Evolutionary conservation across 2,888 invertebrate species (phyloP).

Genomic region (Blastobasis adustella): DNA sequence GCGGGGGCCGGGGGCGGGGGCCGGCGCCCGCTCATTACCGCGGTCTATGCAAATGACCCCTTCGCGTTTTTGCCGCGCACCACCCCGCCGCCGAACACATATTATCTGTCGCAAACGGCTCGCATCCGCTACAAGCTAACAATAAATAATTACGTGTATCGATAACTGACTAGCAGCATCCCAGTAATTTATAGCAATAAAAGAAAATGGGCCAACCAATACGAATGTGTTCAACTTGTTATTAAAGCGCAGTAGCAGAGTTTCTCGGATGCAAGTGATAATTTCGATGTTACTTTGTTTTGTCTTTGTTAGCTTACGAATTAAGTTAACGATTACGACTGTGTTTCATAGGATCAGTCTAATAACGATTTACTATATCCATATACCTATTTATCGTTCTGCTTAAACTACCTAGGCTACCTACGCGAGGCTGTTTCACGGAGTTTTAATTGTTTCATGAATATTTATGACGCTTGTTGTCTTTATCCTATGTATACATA

Average conservation of each 20-base stretch:
- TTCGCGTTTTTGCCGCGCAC: constrained; percentile 51
- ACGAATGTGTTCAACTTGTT: not conserved
- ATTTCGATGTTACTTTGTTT: too few relatives aligned
- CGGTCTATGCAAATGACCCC: constrained; percentile 67
- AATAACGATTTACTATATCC: constrained; percentile 27
- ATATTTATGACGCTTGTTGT: constrained; percentile 30
- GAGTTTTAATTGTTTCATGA: constrained; percentile 51
- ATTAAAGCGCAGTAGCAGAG: too few relatives aligned
- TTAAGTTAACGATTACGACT: too few relatives aligned
- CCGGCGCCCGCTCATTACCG: constrained; percentile 49
- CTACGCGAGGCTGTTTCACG: constrained; percentile 20
- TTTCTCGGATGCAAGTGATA: too few relatives aligned
- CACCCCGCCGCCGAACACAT: constrained; percentile 29
- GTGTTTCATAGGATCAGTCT: constrained; percentile 5
- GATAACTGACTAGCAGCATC: constrained; percentile 44
- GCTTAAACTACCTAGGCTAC: not conserved
- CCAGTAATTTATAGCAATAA: constrained; percentile 38
- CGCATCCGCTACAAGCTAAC: constrained; percentile 61
- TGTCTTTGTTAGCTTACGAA: too few relatives aligned
- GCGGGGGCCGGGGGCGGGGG: constrained; percentile 15
- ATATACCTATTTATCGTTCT: constrained; percentile 4
- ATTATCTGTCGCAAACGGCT: constrained; percentile 67
- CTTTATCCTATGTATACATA: constrained; percentile 16
- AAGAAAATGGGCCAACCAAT: constrained; percentile 32
- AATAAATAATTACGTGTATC: constrained; percentile 68